Base-by-base conservation (phyloP, 1,140 invertebrate species). In the Pseudomyrmex pallidus region DNA sequence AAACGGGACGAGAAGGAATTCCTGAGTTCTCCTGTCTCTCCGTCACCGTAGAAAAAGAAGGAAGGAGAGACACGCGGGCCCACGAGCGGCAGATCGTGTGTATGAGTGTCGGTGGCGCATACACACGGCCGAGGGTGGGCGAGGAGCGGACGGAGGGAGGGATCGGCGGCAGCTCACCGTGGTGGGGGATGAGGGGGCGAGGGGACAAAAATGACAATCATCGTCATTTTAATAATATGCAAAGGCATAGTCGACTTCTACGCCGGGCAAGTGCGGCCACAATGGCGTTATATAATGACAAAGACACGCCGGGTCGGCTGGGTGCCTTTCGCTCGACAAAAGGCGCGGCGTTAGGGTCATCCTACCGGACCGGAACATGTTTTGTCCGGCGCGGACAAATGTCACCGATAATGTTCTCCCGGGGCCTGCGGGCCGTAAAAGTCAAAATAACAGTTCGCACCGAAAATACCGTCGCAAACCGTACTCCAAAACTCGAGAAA, bases 271-370 rank as follows among this genome's bases (percentile, higher is more conserved):
- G 93, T 94, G 93, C 93, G 93, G 92, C 90, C 91, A 94, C 94
- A 94, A 94, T 94, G 89, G 94, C 92, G 92, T 94, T 94, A 94
- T 94, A 94, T 94, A 94, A 94, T 94, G 93, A 94, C 94, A 94
- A 94, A 94, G 93, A 94, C 90, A 91, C 90, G 89, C 84, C 91
- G 92, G 89, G 90, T 90, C 89, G 90, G 90, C 90, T 88, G 90
- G 90, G 84, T 93, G 90, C 92, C 93, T 94, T 94, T 94, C 91
- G 92, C 91, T 93, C 92, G 92, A 94, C 93, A 94, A 94, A 94
- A 94, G 94, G 94, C 90, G 94, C 93, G 94, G 92, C 93, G 85
- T 86, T 93, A 92, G 93, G 93, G 94, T 94, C 94, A 94, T 94
- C 94, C 93, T 93, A 93, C 92, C 91, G 93, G 93, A 94, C 93